These are phyloP conservation scores for Neelides sp. DNA, from an alignment of 1,140 invertebrate genomes.

Conservation along the genomic window DNA sequence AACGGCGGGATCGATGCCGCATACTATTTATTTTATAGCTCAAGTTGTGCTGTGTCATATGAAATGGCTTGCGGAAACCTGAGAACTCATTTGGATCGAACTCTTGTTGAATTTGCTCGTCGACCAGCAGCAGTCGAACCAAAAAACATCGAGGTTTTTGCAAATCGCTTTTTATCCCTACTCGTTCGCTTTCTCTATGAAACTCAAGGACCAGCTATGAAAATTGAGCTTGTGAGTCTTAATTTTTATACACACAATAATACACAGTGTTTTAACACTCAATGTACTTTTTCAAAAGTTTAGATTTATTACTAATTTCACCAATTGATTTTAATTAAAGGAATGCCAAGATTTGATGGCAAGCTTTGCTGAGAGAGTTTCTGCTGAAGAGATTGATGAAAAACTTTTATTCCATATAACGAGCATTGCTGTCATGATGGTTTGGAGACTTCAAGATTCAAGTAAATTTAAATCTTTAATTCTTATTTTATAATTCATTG, in stretches of 20 bases:
- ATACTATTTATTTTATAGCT: conserved; percentile 31
- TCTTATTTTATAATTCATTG: neutral
- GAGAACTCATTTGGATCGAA: conserved; percentile 12
- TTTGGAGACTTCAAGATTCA: conserved; percentile 19
- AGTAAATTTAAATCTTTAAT: conserved; percentile 11
- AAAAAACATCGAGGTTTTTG: conserved; percentile 20
- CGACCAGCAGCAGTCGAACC: conserved; percentile 13
- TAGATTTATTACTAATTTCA: neutral
- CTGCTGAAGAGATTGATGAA: conserved; percentile 20
- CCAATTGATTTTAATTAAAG: conserved; percentile 2
- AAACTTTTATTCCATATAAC: conserved; percentile 22
- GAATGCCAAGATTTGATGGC: conserved; percentile 18
- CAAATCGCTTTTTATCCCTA: conserved; percentile 7
- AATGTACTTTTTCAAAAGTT: neutral
- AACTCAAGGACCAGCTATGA: conserved; percentile 15
- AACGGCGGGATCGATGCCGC: conserved; percentile 18
- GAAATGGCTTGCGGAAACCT: conserved; percentile 23
- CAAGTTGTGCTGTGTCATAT: conserved; percentile 12
- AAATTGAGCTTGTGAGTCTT: conserved; percentile 10
- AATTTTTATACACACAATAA: neutral
- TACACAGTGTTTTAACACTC: neutral
- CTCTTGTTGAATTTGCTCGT: conserved; percentile 19
- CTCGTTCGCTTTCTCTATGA: conserved; percentile 17
- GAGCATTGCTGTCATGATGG: conserved; percentile 19
- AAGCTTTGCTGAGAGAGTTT: conserved; percentile 20